Percentiles rank a stretch among this genome's conserved stretches.
phyloP scores from a whole-genome alignment of 2,888 invertebrate genomes.

The Stenolophus ochropezus region DNA sequence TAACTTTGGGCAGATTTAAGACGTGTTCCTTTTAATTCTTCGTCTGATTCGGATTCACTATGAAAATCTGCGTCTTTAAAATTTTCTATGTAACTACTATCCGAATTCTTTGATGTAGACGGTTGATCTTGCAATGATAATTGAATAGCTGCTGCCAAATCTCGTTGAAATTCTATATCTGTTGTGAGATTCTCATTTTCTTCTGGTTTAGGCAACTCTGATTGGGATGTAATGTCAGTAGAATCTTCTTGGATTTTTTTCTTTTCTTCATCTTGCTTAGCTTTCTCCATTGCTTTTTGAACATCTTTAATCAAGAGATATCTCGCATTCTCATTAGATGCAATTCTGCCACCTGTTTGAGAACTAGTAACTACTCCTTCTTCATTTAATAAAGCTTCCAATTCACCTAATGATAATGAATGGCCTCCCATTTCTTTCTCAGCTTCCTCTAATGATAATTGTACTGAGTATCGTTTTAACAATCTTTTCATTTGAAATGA shows the following conservation, averaged over 20 bases:
- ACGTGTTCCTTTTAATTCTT: slow-evolving; percentile 67
- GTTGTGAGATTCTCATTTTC: slow-evolving; percentile 21
- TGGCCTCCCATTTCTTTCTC: slow-evolving; percentile 92
- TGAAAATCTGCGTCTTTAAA: slow-evolving; percentile 66
- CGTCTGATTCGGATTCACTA: slow-evolving; percentile 67
- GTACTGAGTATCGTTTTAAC: slow-evolving; percentile 89
- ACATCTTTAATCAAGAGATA: slow-evolving; percentile 83
- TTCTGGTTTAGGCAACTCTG: slow-evolving; percentile 11
- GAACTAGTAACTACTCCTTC: slow-evolving; percentile 83
- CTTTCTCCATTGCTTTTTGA: slow-evolving; percentile 78
- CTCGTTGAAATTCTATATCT: slow-evolving; percentile 73
- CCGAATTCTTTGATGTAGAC: slow-evolving; percentile 65
- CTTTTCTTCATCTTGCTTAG: slow-evolving; percentile 70
- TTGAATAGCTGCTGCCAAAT: slow-evolving; percentile 78
- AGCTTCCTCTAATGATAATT: slow-evolving; percentile 87
- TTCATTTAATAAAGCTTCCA: slow-evolving; percentile 84
- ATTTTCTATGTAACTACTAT: slow-evolving; percentile 58
- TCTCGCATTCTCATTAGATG: slow-evolving; percentile 85
- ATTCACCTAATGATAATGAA: slow-evolving; percentile 82
- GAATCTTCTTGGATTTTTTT: slow-evolving; percentile 9
- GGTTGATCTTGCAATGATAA: slow-evolving; percentile 76
- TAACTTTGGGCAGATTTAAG: slow-evolving; percentile 81
- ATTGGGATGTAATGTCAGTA: slow-evolving; percentile 27
- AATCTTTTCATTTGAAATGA: slow-evolving; percentile 90
- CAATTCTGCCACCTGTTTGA: slow-evolving; percentile 79